phyloP scores from a whole-genome alignment of 2,113 vertebrate genomes.

The Rana temporaria region DNA sequence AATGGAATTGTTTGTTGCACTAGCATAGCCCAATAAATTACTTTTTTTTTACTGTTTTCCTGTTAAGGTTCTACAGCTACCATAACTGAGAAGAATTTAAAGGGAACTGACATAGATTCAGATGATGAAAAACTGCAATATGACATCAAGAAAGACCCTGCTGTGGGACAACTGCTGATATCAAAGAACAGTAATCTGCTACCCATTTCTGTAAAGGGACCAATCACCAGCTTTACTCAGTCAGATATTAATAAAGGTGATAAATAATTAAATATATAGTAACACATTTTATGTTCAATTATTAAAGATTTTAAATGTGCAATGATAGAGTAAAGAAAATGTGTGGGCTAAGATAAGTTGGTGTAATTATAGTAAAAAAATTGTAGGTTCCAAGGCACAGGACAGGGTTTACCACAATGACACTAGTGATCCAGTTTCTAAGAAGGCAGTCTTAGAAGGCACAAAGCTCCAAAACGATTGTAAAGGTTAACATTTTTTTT shows the following conservation, averaged over 20 bases:
- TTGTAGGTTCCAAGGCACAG: too few species aligned
- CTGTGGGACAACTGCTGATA: conserved; percentile 77
- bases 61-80: conserved; percentile 79
- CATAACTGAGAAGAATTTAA: conserved; percentile 88
- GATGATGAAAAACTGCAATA: conserved; percentile 77
- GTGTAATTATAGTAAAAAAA: too few species aligned
- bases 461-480: too few species aligned
- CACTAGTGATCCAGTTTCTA: too few species aligned
- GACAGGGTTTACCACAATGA: too few species aligned
- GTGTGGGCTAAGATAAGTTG: too few species aligned
- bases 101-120: conserved; percentile 76
- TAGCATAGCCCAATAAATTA: too few species aligned
- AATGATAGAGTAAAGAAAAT: too few species aligned
- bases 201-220: conserved; percentile 79
- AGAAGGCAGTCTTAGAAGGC: too few species aligned
- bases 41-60: conserved; percentile 30
- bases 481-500: too few species aligned
- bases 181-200: conserved; percentile 61
- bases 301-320: too few species aligned
- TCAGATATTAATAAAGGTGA: conserved; percentile 87
- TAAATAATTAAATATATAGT: neutral
- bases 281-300: neutral
- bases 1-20: too few species aligned
- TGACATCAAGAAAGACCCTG: conserved; percentile 82
- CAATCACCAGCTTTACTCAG: conserved; percentile 87